Conservation (phyloP, 2,113 vertebrate genomes). For the Phyllopteryx taeniolatus region DNA sequence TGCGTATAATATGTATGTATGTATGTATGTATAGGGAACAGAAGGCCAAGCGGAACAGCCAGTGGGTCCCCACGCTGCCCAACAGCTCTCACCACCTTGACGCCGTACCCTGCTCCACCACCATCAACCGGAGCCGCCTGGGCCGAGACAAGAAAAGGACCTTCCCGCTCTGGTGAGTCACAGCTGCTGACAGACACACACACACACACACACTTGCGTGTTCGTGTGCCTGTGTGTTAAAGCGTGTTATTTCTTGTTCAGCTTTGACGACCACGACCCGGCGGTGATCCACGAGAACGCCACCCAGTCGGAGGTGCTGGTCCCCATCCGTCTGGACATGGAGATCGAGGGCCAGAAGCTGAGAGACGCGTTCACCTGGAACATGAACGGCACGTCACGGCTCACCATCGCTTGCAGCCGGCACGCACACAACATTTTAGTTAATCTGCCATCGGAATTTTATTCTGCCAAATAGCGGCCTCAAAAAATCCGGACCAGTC, state of each 20-base stretch:
- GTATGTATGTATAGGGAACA: conserved; percentile 79
- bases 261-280: conserved; percentile 99
- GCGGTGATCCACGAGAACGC: conserved; percentile 98
- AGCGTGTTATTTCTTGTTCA: conserved; percentile 35
- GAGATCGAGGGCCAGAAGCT: conserved; percentile 98
- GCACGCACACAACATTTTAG: not conserved
- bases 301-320: conserved; percentile 91
- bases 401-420: too few relatives aligned
- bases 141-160: conserved; percentile 98
- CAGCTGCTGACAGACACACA: not conserved
- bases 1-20: not conserved
- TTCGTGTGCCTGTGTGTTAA: too few relatives aligned
- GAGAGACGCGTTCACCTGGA: conserved; percentile 97
- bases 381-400: conserved; percentile 91
- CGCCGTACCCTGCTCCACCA: conserved; percentile 94
- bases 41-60: conserved; percentile 95
- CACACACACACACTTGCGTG: too few relatives aligned
- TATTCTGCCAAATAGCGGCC: too few relatives aligned
- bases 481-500: too few relatives aligned
- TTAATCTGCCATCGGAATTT: too few relatives aligned
- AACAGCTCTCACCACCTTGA: conserved; percentile 98
- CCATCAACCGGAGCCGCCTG: conserved; percentile 96
- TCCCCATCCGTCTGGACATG: conserved; percentile 97
- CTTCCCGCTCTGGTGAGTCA: conserved; percentile 89
- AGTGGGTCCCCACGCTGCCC: conserved; percentile 97